Base-by-base conservation (phyloP, 2,888 invertebrate species). In the Amblyteles armatorius region DNA sequence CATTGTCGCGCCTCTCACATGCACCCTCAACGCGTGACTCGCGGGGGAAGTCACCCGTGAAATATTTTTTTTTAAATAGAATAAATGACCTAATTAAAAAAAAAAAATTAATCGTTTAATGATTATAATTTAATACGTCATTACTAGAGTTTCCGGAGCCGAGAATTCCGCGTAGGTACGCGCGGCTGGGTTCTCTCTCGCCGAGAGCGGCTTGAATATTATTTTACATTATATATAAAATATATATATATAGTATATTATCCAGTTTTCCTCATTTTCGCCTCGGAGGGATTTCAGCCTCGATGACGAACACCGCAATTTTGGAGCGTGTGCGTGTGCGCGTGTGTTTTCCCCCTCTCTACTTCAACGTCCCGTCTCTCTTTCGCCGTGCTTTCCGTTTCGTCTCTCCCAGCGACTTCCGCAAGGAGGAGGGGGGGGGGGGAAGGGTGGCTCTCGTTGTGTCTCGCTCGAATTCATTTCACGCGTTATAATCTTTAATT, bases 401-500 rank as follows among this genome's bases (percentile, higher is more conserved):
- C n/a, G 19, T 74, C 69, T 60, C 63, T 74, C 69, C 73, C 77
- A 50, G 72, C 71, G 74, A 55, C 73, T 69, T 40, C 52, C 50
- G 11, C 6, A 44, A 63, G 68, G 40, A 52, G 76, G 44, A 3
- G 0, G 3, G 13, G 3, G 11, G 13, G 0, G 36, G 36, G 55
- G 68, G 44, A 22, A 48, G 68, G n/a, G 16, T 19, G 4, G 13
- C 63, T 50, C 77, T 79, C 71, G 84, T 81, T 83, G 85, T 83
- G 87, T 87, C 86, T 88, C 87, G 88, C 90, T 90, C 87, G 89
- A 90, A 90, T 92, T 91, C 90, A 89, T 91, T 92, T 91, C 89
- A 90, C 90, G 90, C 92, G 89, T 91, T 91, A 92, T 91, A 91
- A 91, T 92, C 90, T 91, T 92, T 92, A 92, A 92, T 92, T 91